phyloP scores from a whole-genome alignment of 2,888 invertebrate genomes.

The Eubasilissa splendida region DNA sequence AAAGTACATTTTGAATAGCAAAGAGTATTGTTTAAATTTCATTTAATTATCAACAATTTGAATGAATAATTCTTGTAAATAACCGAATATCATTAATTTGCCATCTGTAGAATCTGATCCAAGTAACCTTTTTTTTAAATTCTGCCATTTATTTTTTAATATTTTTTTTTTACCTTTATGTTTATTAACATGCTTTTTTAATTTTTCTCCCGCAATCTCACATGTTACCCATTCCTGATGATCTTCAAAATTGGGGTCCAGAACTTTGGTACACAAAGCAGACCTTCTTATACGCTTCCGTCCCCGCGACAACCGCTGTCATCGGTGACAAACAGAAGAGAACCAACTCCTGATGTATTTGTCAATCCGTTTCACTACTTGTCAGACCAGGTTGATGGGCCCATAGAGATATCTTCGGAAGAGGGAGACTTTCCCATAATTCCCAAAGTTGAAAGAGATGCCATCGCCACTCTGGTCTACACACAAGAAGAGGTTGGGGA shows the following conservation, averaged over 20 bases:
- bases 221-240: slow-evolving; percentile 54
- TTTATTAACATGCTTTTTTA: slow-evolving; percentile 76
- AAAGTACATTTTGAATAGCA: too few relatives aligned
- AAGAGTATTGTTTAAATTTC: too few relatives aligned
- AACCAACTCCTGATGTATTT: slow-evolving; percentile 35
- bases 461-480: slow-evolving; percentile 64
- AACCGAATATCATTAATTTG: background rate
- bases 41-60: too few relatives aligned
- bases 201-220: slow-evolving; percentile 68
- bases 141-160: slow-evolving; percentile 59
- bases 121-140: background rate
- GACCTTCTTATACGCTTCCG: slow-evolving; percentile 47
- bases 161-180: slow-evolving; percentile 66
- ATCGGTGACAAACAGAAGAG: slow-evolving; percentile 50
- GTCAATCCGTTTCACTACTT: slow-evolving; percentile 29
- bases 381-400: slow-evolving; percentile 32
- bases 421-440: slow-evolving; percentile 50
- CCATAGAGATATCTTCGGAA: slow-evolving; percentile 46
- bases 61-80: slow-evolving; percentile 3
- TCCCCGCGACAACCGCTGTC: slow-evolving; percentile 56
- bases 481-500: slow-evolving; percentile 54
- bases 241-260: slow-evolving; percentile 49
- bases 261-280: slow-evolving; percentile 60
- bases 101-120: background rate
- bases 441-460: slow-evolving; percentile 63